Conservation (phyloP, 2,888 invertebrate species). For the Taphrorychus bicolor region DNA sequence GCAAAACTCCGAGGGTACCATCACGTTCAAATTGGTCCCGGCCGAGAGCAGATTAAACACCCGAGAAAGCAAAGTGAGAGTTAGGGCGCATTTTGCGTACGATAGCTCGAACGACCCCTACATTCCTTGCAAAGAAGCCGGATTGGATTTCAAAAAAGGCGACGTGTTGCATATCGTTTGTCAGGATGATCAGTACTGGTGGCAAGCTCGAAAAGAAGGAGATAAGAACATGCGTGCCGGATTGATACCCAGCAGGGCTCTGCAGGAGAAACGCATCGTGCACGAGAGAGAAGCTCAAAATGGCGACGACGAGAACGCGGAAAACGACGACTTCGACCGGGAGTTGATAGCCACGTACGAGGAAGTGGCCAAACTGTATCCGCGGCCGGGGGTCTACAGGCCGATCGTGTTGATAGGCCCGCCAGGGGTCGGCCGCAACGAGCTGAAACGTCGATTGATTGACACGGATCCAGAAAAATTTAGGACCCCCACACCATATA, state of each 20-base stretch:
- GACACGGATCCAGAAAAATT: slow-evolving; percentile 92
- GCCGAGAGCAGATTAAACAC: slow-evolving; percentile 82
- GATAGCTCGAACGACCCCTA: slow-evolving; percentile 87
- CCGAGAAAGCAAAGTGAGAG: slow-evolving; percentile 89
- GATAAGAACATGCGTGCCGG: slow-evolving; percentile 92
- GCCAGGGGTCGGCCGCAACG: slow-evolving; percentile 94
- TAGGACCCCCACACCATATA: slow-evolving; percentile 94
- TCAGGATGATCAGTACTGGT: slow-evolving; percentile 85
- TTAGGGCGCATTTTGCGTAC: slow-evolving; percentile 92
- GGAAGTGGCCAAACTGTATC: slow-evolving; percentile 91
- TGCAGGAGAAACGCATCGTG: slow-evolving; percentile 87
- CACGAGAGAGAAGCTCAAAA: slow-evolving; percentile 69
- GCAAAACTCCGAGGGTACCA: slow-evolving; percentile 95
- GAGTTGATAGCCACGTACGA: slow-evolving; percentile 93
- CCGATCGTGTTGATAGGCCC: slow-evolving; percentile 94
- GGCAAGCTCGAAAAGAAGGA: slow-evolving; percentile 91
- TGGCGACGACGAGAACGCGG: slow-evolving; percentile 68
- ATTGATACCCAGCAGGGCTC: slow-evolving; percentile 89
- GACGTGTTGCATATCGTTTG: slow-evolving; percentile 95
- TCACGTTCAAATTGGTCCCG: slow-evolving; percentile 94
- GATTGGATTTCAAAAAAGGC: slow-evolving; percentile 89
- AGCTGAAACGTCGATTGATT: slow-evolving; percentile 87
- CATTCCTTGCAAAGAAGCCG: slow-evolving; percentile 97
- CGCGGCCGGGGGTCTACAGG: slow-evolving; percentile 82
- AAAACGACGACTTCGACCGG: slow-evolving; percentile 94